Evolutionary conservation across 2,888 invertebrate genomes (phyloP), one percentile per base, ranked within the genome.

Genomic region (Antitype chi): DNA sequence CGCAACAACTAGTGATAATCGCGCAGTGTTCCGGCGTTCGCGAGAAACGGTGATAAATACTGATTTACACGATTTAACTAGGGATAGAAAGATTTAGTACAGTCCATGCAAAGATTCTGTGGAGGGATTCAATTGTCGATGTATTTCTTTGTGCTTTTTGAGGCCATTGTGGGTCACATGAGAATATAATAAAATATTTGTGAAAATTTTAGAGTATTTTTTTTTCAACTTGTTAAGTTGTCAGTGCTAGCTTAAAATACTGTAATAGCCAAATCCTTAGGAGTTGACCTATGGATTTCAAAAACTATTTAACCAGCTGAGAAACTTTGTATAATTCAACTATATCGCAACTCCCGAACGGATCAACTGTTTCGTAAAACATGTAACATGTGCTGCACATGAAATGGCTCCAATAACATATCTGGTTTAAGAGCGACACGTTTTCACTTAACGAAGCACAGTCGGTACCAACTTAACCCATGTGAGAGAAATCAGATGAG

Each of bases 1-100:
- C 69, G 81, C 85, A 59, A 72, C 85, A 52, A 55, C 63, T 74
- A 60, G 78, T 71, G 87, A 86, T 74, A 78, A 64, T 73, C 52
- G 63, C 57, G 53, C 76, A 28, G 62, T 63, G 75, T 66, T 81
- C 70, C 81, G 55, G 74, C 28, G 60, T 82, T 78, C 62, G 47
- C 70, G 74, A 84, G 87, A 74, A 80, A 77, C 73, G 66, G 70
- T 73, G 78, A 88, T 86, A 88, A 86, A 86, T 86, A 88, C 78
- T 32, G 72, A 76, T 82, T 76, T 85, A 82, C 82, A 82, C 69
- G 82, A 82, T 85, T 85, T 72, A 76, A 72, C 55, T 68, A 75
- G 82, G 66, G 82, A 75, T 76, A 76, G 71, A 85, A 82, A 60
- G 82, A 85, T 82, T 71, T 69, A 85, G 28, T 55, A 32, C 55